A percentile compares a stretch with the other conserved stretches of the same genome.
Evolutionary conservation across 35 echinoderm and acorn worm species (phyloP).

Genomic region (Ophioderma brevispina): DNA sequence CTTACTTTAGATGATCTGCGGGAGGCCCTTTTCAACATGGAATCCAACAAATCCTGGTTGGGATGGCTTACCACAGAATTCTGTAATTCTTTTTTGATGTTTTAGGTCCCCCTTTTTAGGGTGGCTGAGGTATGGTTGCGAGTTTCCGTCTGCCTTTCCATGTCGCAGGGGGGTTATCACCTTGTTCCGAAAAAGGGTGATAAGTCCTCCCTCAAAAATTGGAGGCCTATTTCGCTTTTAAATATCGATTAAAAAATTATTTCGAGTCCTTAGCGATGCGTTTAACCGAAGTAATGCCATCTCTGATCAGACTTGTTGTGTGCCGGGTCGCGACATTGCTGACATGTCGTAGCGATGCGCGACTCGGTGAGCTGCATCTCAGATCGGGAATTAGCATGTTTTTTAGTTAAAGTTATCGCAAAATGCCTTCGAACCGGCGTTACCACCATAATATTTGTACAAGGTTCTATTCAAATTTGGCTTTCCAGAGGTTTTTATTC

Average conservation of each 20-base stretch:
- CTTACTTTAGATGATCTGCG: slow-evolving; percentile 18
- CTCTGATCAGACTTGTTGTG: slow-evolving; percentile 44
- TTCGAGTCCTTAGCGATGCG: slow-evolving; percentile 26
- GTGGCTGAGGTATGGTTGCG: slow-evolving; percentile 18
- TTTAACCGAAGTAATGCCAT: slow-evolving; percentile 16
- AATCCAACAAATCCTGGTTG: slow-evolving; percentile 46
- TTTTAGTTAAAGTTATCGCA: slow-evolving; percentile 43
- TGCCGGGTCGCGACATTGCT: slow-evolving; percentile 50
- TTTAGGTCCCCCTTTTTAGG: no score
- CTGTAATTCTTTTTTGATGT: no score
- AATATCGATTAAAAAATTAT: slow-evolving; percentile 63
- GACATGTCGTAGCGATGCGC: slow-evolving; percentile 21
- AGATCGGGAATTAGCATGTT: neutral
- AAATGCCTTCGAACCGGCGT: slow-evolving; percentile 74
- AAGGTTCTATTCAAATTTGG: neutral
- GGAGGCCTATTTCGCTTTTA: slow-evolving; percentile 39
- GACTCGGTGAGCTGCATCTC: slow-evolving; percentile 32
- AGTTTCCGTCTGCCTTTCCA: slow-evolving; percentile 2
- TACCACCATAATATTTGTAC: slow-evolving; percentile 36
- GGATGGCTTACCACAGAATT: slow-evolving; percentile 38
- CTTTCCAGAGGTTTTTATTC: slow-evolving; percentile 30
- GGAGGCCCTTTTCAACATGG: neutral
- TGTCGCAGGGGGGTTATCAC: slow-evolving; percentile 23
- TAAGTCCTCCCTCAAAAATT: neutral
- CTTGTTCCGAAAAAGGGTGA: slow-evolving; percentile 12